Base-by-base conservation (phyloP, 2,113 vertebrate genomes). In the Heterotilapia buettikoferi region DNA sequence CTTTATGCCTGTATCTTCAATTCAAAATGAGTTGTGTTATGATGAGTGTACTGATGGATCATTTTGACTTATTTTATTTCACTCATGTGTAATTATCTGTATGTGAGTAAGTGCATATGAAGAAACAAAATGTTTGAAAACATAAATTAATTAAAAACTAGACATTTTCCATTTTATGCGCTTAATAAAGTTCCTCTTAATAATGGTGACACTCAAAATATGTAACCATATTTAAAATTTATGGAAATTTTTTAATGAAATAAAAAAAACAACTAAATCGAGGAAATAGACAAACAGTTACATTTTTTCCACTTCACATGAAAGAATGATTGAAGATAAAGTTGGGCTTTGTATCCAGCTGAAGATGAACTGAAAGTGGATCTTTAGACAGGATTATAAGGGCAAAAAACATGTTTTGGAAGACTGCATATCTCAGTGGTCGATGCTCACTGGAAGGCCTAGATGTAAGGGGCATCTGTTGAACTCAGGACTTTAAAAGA, bases 401-500 rank as follows among this genome's bases (percentile, higher is more conserved):
- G 82, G 40, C 56, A 83, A 59, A 83, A 86, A 82, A 71, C 54
- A 53, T 53, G 40, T 73, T 86, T 73, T 76, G 47, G 68, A 90
- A 26, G 68, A 76, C 61, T 38, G n/a, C 36, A 56, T 53, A 80
- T 52, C 78, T 76, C 85, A 68, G 53, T 26, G 36, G 80, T 54
- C 80, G 5, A 59, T 57, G 45, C n/a, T 80, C 63, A 66, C 57
- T 53, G 56, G 24, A 86, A 84, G 83, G 73, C 59, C 52, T 84
- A 80, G 29, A 81, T 92, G 81, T 40, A 66, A 21, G 6, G 68
- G 88, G 61, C 85, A 90, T 86, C 85, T 92, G 83, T 89, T 94
- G 89, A 93, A 87, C 82, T 92, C 78, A 82, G 87, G 82, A 85
- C 61, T 91, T 88, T 90, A 80, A 90, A 86, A 84, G 9, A 6